phyloP scores from a whole-genome alignment of 2,113 vertebrate species.

The Arvicanthis niloticus region DNA sequence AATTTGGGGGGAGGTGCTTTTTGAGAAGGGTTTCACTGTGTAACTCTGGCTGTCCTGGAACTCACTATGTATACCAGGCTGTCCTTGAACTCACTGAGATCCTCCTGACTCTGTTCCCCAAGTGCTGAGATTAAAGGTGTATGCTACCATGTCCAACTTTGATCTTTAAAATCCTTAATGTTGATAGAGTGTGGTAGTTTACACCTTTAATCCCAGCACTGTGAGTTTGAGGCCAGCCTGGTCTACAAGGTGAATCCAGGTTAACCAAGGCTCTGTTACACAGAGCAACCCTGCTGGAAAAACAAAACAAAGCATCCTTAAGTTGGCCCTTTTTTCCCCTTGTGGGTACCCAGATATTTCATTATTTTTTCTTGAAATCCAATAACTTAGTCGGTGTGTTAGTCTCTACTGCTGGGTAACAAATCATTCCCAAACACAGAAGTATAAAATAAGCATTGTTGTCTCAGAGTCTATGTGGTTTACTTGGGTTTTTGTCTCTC shows the following conservation, averaged over 20 bases:
- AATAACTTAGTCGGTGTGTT: neutral
- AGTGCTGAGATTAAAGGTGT: neutral
- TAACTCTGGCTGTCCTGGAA: neutral
- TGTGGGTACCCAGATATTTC: neutral
- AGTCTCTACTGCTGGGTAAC: neutral
- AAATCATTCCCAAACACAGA: neutral
- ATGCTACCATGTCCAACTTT: neutral
- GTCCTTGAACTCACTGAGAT: neutral
- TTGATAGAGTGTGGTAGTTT: too few relatives aligned
- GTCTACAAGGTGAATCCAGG: too few relatives aligned
- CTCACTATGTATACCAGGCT: neutral
- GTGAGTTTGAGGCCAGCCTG: too few relatives aligned
- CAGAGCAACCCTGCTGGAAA: too few relatives aligned
- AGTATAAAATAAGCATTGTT: neutral
- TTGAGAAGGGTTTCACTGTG: neutral
- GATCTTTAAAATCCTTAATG: neutral
- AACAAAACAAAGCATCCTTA: neutral
- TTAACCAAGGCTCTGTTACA: too few relatives aligned
- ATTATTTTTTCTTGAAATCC: slow-evolving; percentile 21
- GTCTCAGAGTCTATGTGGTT: neutral
- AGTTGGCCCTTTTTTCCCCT: neutral
- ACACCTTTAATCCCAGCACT: too few relatives aligned
- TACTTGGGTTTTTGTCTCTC: neutral
- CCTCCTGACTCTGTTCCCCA: neutral
- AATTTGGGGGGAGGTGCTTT: neutral